Percentiles rank a stretch among this genome's conserved stretches.
These are phyloP conservation scores for Spatula clypeata DNA, from an alignment of 2,797 vertebrate species.

Conservation along the genomic window DNA sequence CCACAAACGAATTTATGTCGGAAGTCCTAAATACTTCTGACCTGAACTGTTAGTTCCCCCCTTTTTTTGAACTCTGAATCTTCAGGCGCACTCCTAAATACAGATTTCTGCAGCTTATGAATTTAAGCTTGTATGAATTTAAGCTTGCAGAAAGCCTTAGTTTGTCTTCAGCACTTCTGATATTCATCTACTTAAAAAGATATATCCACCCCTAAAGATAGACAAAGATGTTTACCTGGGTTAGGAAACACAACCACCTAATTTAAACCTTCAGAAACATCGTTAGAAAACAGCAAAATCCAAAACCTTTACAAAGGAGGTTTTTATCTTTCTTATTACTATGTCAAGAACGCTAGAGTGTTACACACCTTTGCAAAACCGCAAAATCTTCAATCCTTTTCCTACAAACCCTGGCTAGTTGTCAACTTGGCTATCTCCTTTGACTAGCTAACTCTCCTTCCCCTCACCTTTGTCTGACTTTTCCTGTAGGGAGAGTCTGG, in stretches of 20 bases:
- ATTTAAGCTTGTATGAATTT: not conserved
- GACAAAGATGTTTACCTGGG: not conserved
- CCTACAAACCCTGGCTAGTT: not conserved
- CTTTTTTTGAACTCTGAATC: not conserved
- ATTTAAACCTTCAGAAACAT: not conserved
- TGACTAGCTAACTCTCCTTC: not conserved
- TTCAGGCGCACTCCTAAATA: not conserved
- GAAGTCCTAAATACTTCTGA: not conserved
- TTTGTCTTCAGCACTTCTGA: not conserved
- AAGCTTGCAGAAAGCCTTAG: not conserved
- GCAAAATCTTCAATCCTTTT: not conserved
- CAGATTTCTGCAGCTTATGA: rapidly evolving
- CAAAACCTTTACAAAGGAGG: not conserved
- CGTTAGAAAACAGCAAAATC: not conserved
- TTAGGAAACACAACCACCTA: not conserved
- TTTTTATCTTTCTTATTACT: not conserved
- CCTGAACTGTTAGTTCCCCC: not conserved
- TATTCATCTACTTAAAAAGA: not conserved
- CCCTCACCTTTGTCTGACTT: not conserved
- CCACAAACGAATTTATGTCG: not conserved
- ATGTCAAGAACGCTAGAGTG: not conserved
- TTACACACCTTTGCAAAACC: not conserved
- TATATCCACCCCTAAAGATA: not conserved
- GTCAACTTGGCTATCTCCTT: not conserved
- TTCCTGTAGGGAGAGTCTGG: not conserved